phyloP scores from a whole-genome alignment of 1,140 invertebrate species.

The Rhynchophorus ferrugineus region DNA sequence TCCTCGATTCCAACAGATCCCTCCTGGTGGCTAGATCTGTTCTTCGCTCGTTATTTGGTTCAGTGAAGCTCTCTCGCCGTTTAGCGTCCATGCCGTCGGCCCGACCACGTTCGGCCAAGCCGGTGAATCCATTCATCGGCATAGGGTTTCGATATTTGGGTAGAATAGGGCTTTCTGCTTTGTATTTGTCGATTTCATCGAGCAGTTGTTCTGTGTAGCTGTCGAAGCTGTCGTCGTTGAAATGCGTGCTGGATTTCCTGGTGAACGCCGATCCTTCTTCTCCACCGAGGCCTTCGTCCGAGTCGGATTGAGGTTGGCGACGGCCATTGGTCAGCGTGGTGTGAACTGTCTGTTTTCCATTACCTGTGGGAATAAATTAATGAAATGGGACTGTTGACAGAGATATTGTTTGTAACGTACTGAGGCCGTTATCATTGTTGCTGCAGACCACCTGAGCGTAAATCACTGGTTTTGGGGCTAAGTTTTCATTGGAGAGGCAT shows the following conservation, averaged over 20 bases:
- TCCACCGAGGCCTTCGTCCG: constrained; percentile 66
- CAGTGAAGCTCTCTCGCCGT: constrained; percentile 45
- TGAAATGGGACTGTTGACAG: not conserved
- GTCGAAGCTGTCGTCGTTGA: constrained; percentile 25
- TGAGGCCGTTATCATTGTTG: constrained; percentile 31
- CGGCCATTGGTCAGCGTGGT: constrained; percentile 42
- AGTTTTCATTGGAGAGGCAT: constrained; percentile 30
- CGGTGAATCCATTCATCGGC: constrained; percentile 26
- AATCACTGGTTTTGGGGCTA: constrained; percentile 49
- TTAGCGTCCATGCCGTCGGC: constrained; percentile 59
- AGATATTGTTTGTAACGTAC: constrained; percentile 4
- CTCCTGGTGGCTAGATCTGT: constrained; percentile 61
- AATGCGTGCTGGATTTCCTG: constrained; percentile 24
- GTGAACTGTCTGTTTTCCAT: constrained; percentile 47
- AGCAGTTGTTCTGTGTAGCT: constrained; percentile 17
- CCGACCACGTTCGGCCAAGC: constrained; percentile 43
- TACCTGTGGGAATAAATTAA: constrained; percentile 3
- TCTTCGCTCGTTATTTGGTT: constrained; percentile 37
- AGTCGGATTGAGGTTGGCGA: constrained; percentile 53
- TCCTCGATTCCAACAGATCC: constrained; percentile 64
- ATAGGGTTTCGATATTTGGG: constrained; percentile 31
- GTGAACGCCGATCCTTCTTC: constrained; percentile 46
- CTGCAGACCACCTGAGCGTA: constrained; percentile 65
- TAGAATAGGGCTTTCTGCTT: constrained; percentile 35
- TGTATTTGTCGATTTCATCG: constrained; percentile 26